Percentiles rank a stretch among this genome's conserved stretches.
Evolutionary conservation across 2,888 invertebrate species (phyloP).

Genomic region (Mycalesis mineus): DNA sequence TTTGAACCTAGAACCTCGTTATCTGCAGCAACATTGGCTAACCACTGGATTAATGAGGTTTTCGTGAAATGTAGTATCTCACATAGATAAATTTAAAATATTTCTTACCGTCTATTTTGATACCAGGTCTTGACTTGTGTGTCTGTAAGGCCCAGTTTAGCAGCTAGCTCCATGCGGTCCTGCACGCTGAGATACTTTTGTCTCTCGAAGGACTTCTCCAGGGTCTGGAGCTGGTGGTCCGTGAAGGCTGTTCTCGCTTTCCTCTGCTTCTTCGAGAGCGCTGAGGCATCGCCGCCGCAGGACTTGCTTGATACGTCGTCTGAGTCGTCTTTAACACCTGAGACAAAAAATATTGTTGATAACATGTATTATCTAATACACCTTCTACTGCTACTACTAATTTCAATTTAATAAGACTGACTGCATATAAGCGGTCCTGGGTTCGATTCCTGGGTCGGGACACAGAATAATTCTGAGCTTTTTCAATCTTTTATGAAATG

Average conservation of each 20-base stretch:
- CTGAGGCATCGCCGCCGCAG: conserved; percentile 65
- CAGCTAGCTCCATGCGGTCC: conserved; percentile 98
- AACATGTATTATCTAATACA: too few species aligned
- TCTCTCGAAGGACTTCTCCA: conserved; percentile 97
- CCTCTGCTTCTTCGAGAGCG: conserved; percentile 92
- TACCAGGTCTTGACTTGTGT: conserved; percentile 99
- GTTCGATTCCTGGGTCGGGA: too few species aligned
- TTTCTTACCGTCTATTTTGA: conserved; percentile 94
- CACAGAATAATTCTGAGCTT: too few species aligned
- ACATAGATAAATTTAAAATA: too few species aligned
- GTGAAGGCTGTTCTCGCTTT: conserved; percentile 99
- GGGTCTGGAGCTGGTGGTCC: conserved; percentile 96
- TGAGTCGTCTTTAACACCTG: conserved; percentile 92
- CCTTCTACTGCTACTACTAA: too few species aligned
- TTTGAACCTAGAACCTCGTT: too few species aligned
- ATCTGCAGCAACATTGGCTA: too few species aligned
- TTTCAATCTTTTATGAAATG: too few species aligned
- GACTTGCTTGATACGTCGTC: conserved; percentile 81
- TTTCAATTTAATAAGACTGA: too few species aligned
- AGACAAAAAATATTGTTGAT: conserved; percentile 34
- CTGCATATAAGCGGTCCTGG: too few species aligned
- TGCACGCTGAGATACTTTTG: conserved; percentile 98
- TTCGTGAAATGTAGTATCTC: too few species aligned
- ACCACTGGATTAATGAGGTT: too few species aligned
- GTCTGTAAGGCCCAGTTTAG: conserved; percentile 96